Base-by-base conservation (phyloP, 2,113 vertebrate genomes). In the Gallinago jamesoni region DNA sequence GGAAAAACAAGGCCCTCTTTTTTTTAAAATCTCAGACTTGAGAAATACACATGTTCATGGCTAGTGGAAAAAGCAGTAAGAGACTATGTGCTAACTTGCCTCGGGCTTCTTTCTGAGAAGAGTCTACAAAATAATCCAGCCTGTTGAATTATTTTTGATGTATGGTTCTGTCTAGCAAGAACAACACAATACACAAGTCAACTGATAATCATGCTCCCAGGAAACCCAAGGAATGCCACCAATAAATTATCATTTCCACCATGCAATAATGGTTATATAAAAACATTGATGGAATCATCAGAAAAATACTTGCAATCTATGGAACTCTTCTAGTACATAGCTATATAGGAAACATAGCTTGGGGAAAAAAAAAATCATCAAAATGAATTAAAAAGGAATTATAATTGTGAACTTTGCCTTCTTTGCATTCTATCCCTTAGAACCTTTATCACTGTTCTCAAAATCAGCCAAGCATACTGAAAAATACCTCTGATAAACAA, bases 81-180 rank as follows among this genome's bases (percentile, higher is more conserved):
- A 94, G 72, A 95, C 79, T 67, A 37, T n/a, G 87, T 82, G 85
- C 67, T 94, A 95, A 96, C 39, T 90, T 92, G 95, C 82, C 91
- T 94, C 74, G 47, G 86, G 85, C 90, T 93, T 52, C 1, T 77
- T 94, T 94, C 90, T 55, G 53, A 95, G 85, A 59, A 53, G 24
- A 7, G 45, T 60, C 89, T 95, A 88, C 59, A 96, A 88, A 92
- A 94, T 69, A 96, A 94, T 85, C 69, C 88, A 97, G 90, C 77
- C 60, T 93, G 70, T 4, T 94, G 92, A 97, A 90, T 90, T 94
- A 69, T 87, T 92, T 94, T 84, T 86, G 37, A 72, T 80, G 68
- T 78, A 78, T 83, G 68, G 82, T 53, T 95, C 86, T 83, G 22
- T 89, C 57, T 84, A 84, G 84, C 55, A 79, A 70, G 76, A 95